These are phyloP conservation scores for Eclectus roratus DNA, from an alignment of 2,113 vertebrate species.

Conservation along the genomic window DNA sequence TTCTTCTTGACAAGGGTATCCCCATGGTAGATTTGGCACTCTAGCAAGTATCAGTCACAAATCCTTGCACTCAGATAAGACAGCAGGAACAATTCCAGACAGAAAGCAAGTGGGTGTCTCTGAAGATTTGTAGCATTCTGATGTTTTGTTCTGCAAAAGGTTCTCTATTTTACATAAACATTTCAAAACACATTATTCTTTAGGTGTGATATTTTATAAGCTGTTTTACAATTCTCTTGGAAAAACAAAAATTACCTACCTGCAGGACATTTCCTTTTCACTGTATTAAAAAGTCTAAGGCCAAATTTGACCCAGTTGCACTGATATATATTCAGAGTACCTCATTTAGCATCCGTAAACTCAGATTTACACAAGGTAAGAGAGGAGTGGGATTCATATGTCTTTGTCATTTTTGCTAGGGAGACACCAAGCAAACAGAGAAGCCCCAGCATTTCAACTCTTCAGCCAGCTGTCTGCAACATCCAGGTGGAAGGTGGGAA, in stretches of 20 bases:
- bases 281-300: background rate
- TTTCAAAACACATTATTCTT: background rate
- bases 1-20: background rate
- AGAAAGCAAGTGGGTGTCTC: background rate
- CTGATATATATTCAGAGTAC: background rate
- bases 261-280: background rate
- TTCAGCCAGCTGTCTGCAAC: background rate
- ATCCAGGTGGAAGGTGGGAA: background rate
- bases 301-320: background rate
- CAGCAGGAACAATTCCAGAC: slow-evolving; percentile 21
- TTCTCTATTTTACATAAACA: background rate
- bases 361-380: background rate
- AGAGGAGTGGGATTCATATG: background rate
- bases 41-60: slow-evolving; percentile 19
- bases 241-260: background rate
- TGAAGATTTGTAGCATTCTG: background rate
- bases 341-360: background rate
- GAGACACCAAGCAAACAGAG: background rate
- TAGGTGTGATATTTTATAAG: background rate
- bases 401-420: background rate
- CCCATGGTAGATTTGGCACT: slow-evolving; percentile 8
- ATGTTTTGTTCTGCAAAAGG: background rate
- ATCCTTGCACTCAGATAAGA: slow-evolving; percentile 6
- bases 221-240: background rate
- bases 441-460: background rate